These are phyloP conservation scores for Spinus olivaceus DNA, from an alignment of 2,797 vertebrate genomes.

Conservation along the genomic window DNA sequence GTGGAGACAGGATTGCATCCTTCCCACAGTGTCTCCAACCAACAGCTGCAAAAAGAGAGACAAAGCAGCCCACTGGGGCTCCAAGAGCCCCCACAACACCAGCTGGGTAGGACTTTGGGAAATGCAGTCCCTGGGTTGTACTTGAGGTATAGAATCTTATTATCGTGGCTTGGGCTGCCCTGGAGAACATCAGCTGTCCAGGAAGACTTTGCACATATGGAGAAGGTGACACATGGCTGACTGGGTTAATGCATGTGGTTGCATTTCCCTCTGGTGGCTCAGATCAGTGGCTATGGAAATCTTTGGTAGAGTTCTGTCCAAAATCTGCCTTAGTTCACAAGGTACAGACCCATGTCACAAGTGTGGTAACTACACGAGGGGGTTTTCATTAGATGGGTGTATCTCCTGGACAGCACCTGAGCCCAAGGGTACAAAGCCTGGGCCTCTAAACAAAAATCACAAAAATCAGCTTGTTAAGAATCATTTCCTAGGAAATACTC, in stretches of 20 bases:
- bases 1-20: background rate
- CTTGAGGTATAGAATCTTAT: background rate
- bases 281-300: background rate
- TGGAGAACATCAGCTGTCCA: background rate
- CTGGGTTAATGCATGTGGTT: background rate
- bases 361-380: background rate
- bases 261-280: slow-evolving; percentile 43
- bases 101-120: background rate
- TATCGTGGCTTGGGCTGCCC: background rate
- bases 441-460: background rate
- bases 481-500: background rate
- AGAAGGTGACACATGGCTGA: background rate
- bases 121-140: background rate
- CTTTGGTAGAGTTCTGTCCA: background rate
- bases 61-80: rapidly evolving
- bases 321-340: background rate
- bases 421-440: background rate
- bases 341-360: background rate
- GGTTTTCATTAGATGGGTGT: rapidly evolving
- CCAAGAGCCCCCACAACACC: rapidly evolving
- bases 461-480: background rate
- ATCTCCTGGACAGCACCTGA: background rate
- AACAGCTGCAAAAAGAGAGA: background rate
- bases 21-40: background rate
- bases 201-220: background rate